Evolutionary conservation across 2,888 invertebrate genomes (phyloP).

Genomic region (Drosophila infuscata): DNA sequence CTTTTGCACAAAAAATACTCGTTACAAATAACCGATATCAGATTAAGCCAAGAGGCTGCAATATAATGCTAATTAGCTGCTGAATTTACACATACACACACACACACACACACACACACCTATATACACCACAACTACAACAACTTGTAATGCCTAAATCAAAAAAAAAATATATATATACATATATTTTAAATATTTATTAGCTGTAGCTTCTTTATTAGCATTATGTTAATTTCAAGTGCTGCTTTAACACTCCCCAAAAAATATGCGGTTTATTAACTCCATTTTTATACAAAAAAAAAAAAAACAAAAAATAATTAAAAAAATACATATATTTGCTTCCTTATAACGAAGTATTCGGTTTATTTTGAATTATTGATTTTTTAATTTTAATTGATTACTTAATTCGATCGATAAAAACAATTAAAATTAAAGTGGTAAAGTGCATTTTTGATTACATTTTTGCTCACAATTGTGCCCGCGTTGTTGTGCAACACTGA

Average conservation of each 20-base stretch:
- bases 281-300: background rate
- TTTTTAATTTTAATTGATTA: too few species aligned
- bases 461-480: slow-evolving; percentile 1
- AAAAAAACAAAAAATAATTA: background rate
- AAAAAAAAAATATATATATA: background rate
- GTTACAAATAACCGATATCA: slow-evolving; percentile 16
- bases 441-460: background rate
- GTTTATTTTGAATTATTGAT: background rate
- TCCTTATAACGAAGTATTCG: background rate
- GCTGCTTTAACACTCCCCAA: slow-evolving; percentile 37
- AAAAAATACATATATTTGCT: background rate
- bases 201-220: slow-evolving; percentile 45
- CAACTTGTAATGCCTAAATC: slow-evolving; percentile 20
- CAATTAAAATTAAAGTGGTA: background rate
- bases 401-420: too few species aligned
- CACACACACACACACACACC: slow-evolving; percentile 27
- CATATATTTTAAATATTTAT: slow-evolving; percentile 14
- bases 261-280: slow-evolving; percentile 7
- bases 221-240: slow-evolving; percentile 7
- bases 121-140: slow-evolving; percentile 29
- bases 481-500: slow-evolving; percentile 2
- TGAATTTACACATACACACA: slow-evolving; percentile 47
- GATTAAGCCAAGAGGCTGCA: slow-evolving; percentile 33
- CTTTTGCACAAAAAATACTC: slow-evolving; percentile 59
- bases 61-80: slow-evolving; percentile 77